Evolutionary conservation across 2,113 vertebrate species (phyloP).

Genomic region (Chionomys nivalis): DNA sequence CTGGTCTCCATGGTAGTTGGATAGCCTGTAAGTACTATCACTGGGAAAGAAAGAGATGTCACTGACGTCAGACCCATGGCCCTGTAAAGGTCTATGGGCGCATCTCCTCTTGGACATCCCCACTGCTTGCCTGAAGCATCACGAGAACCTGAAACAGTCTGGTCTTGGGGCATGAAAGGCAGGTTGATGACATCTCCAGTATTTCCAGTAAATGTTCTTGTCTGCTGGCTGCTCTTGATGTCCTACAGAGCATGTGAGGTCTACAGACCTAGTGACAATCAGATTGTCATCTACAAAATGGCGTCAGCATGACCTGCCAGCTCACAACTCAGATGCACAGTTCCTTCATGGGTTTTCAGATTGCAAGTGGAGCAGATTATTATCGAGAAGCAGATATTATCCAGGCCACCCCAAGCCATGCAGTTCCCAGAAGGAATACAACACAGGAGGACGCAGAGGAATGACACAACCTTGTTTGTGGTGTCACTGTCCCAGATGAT

Average conservation of each 20-base stretch:
- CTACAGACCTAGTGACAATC: background rate
- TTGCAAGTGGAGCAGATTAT: background rate
- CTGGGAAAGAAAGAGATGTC: constrained; percentile 95
- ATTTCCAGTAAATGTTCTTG: constrained; percentile 93
- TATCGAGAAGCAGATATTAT: background rate
- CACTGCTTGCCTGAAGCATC: constrained; percentile 98
- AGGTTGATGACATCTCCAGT: constrained; percentile 98
- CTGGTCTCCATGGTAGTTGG: constrained; percentile 97
- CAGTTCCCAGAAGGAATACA: background rate
- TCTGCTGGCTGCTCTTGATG: constrained; percentile 89
- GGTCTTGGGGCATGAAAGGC: constrained; percentile 94
- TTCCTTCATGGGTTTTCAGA: background rate
- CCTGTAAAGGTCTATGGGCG: constrained; percentile 98
- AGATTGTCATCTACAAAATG: background rate
- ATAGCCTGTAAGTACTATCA: constrained; percentile 90
- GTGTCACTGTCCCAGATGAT: background rate
- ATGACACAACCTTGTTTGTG: background rate
- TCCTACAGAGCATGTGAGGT: constrained; percentile 55
- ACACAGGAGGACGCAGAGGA: background rate
- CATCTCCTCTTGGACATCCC: constrained; percentile 98
- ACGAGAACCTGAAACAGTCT: constrained; percentile 96
- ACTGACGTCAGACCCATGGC: constrained; percentile 98
- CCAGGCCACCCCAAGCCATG: background rate
- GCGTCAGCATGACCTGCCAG: background rate
- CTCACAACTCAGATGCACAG: background rate